Percentiles rank a stretch among this genome's conserved stretches.
Conservation (phyloP, 2,888 invertebrate genomes). For the Panopea generosa region DNA sequence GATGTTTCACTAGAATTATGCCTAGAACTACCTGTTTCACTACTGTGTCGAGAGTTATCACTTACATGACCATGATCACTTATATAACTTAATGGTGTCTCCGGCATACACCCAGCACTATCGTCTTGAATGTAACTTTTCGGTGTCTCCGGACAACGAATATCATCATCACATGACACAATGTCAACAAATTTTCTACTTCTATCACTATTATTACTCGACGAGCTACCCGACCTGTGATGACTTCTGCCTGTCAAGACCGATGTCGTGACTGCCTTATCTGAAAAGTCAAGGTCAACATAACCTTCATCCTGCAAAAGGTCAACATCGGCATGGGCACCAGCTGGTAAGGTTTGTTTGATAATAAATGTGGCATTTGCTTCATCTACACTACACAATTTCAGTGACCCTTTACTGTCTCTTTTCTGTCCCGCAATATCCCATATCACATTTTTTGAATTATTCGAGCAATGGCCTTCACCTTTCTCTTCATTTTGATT, state of each 20-base stretch:
- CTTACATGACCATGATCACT: slow-evolving; percentile 24
- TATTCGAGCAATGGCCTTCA: slow-evolving; percentile 4
- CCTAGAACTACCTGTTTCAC: slow-evolving; percentile 2
- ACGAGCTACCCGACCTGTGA: slow-evolving; percentile 48
- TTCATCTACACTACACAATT: slow-evolving; percentile 8
- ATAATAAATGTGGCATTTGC: slow-evolving; percentile 22
- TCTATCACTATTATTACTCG: slow-evolving; percentile 53
- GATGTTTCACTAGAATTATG: neutral
- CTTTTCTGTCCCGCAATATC: neutral
- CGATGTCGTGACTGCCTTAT: neutral
- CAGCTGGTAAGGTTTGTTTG: slow-evolving; percentile 26
- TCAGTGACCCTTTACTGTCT: slow-evolving; percentile 13
- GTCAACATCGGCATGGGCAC: neutral
- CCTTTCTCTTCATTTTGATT: neutral
- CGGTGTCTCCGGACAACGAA: slow-evolving; percentile 47
- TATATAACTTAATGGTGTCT: too few relatives aligned
- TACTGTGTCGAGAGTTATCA: slow-evolving; percentile 32
- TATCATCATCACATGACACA: slow-evolving; percentile 19
- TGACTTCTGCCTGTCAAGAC: slow-evolving; percentile 16
- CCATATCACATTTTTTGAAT: slow-evolving; percentile 31
- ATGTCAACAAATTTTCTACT: slow-evolving; percentile 29
- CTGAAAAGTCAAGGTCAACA: slow-evolving; percentile 62
- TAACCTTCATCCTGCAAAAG: slow-evolving; percentile 63
- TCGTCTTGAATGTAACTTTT: slow-evolving; percentile 54
- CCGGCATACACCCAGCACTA: too few relatives aligned